Evolutionary conservation across 2,888 invertebrate species (phyloP).

Genomic region (Zelleria hepariella): DNA sequence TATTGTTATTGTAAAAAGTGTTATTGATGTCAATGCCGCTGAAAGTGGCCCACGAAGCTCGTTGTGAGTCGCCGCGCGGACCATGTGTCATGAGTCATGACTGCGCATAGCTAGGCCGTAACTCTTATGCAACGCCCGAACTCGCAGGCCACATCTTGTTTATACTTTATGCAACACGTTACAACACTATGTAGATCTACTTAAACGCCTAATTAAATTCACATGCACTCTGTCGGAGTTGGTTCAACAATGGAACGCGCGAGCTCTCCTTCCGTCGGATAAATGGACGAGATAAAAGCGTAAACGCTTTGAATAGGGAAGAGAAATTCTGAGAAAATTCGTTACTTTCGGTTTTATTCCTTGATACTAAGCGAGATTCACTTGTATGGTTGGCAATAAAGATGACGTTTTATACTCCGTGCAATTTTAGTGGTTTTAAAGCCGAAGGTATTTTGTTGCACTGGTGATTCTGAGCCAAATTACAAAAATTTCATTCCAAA

Average conservation of each 20-base stretch:
- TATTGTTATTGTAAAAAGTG: constrained; percentile 52
- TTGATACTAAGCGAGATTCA: not conserved
- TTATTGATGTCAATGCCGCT: constrained; percentile 59
- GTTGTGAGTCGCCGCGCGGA: constrained; percentile 39
- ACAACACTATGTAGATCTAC: not conserved
- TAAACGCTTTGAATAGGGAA: not conserved
- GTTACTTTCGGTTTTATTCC: not conserved
- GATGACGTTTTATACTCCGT: no score
- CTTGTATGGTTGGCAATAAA: not conserved
- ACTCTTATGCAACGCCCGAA: constrained; percentile 47
- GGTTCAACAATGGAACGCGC: not conserved
- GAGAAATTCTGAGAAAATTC: constrained; percentile 4
- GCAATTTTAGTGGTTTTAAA: no score
- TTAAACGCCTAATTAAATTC: not conserved
- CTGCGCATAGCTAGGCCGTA: constrained; percentile 32
- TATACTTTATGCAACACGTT: constrained; percentile 7
- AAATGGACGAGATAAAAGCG: not conserved
- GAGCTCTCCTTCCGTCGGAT: not conserved
- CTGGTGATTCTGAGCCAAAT: no score
- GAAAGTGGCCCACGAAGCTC: constrained; percentile 42
- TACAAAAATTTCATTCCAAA: no score
- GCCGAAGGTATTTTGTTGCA: no score
- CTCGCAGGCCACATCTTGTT: not conserved
- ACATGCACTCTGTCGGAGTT: not conserved
- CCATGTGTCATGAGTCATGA: constrained; percentile 47